phyloP scores from a whole-genome alignment of 1,140 invertebrate species.

The Pemphigus obesinymphae region DNA sequence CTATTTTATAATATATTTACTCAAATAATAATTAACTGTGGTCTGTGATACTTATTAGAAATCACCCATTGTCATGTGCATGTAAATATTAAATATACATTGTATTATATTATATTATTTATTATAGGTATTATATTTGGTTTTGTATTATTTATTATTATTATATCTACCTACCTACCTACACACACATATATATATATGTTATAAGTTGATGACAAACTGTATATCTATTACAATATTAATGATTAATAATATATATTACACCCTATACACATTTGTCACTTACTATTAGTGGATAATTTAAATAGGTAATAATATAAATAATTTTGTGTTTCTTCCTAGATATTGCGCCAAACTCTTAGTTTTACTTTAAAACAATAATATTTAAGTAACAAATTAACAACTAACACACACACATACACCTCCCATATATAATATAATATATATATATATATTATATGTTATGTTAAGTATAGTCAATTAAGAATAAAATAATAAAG shows the following conservation, averaged over 20 bases:
- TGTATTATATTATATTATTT: background rate
- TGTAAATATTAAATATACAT: background rate
- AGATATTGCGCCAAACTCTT: conserved; percentile 6
- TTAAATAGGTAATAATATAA: background rate
- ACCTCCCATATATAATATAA: background rate
- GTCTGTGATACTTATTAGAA: conserved; percentile 27
- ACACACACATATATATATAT: no score
- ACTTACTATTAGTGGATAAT: background rate
- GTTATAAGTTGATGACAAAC: no score
- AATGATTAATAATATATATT: background rate
- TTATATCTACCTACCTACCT: background rate
- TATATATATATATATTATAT: background rate
- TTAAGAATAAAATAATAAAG: background rate
- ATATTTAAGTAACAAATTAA: background rate
- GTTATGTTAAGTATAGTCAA: background rate
- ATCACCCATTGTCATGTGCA: background rate
- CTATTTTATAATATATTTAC: background rate
- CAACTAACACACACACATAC: background rate
- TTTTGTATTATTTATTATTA: conserved; percentile 5
- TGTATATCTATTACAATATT: no score
- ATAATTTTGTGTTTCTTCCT: conserved; percentile 19
- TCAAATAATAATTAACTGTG: background rate
- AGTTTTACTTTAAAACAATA: background rate
- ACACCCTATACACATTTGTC: background rate
- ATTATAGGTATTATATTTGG: background rate